Evolutionary conservation across 2,113 vertebrate genomes (phyloP).

Genomic region (Astur gentilis): DNA sequence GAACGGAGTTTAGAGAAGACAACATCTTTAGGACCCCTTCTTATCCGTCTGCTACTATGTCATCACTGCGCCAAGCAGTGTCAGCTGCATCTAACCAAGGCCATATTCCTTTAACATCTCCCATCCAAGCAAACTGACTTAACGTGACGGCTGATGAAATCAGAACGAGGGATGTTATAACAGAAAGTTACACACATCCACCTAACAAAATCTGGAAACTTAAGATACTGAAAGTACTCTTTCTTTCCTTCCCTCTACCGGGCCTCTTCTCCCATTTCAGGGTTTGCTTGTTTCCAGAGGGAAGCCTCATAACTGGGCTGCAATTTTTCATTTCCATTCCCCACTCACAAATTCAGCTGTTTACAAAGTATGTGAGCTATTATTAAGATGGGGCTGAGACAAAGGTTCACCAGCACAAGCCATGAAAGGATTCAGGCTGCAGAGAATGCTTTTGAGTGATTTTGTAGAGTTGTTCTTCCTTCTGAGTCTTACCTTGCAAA

Average conservation of each 20-base stretch:
- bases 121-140: neutral
- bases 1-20: neutral
- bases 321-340: neutral
- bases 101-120: neutral
- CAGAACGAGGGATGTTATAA: neutral
- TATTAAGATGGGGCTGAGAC: neutral
- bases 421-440: neutral
- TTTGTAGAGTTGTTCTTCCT: neutral
- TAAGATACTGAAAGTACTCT: neutral
- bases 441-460: neutral
- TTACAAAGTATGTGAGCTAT: neutral
- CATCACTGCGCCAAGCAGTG: neutral
- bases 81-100: neutral
- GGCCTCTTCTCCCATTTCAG: slow-evolving; percentile 1
- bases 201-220: neutral
- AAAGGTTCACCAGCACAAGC: neutral
- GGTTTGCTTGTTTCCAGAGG: neutral
- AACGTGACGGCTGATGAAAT: neutral
- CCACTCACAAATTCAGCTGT: neutral
- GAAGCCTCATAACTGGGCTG: neutral
- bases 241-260: neutral
- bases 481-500: neutral
- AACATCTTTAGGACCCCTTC: neutral
- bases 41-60: neutral
- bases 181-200: neutral